Conservation (phyloP, 2,797 vertebrate genomes). For the Rhinella marina region DNA sequence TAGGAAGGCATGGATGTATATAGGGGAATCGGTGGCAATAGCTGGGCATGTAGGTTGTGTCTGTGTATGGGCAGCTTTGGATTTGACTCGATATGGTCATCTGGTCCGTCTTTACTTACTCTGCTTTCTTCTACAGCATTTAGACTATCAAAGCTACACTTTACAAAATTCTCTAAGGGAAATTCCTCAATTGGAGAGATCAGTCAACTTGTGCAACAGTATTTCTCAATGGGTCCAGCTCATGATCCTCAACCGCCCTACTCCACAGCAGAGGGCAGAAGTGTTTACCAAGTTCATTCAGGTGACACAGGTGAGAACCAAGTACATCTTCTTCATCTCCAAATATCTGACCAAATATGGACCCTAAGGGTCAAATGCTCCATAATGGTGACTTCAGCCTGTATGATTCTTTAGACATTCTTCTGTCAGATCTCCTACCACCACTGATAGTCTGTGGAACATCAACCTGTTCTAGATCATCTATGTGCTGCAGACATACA, state of each 20-base stretch:
- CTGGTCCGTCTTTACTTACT: not conserved
- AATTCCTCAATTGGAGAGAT: constrained; percentile 84
- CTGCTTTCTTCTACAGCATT: constrained; percentile 69
- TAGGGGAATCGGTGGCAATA: not conserved
- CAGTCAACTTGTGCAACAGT: constrained; percentile 89
- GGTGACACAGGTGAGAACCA: constrained; percentile 83
- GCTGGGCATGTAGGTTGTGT: not conserved
- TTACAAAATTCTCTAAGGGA: constrained; percentile 83
- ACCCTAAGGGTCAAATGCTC: not conserved
- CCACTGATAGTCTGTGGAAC: not conserved
- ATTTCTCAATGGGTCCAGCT: constrained; percentile 94
- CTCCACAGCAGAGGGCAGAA: constrained; percentile 86
- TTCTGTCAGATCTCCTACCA: not conserved
- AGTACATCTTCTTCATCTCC: not conserved
- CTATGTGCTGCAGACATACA: too few species aligned
- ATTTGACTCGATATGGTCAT: not conserved
- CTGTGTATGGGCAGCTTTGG: not conserved
- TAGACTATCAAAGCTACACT: constrained; percentile 89
- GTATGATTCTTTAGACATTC: not conserved
- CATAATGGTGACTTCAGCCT: not conserved
- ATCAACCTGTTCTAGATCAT: not conserved
- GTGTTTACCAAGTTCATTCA: constrained; percentile 92
- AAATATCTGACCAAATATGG: not conserved
- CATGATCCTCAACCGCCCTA: constrained; percentile 91
- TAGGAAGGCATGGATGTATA: not conserved